phyloP scores from a whole-genome alignment of 2,113 vertebrate genomes.

The Eudyptes chrysolophus region DNA sequence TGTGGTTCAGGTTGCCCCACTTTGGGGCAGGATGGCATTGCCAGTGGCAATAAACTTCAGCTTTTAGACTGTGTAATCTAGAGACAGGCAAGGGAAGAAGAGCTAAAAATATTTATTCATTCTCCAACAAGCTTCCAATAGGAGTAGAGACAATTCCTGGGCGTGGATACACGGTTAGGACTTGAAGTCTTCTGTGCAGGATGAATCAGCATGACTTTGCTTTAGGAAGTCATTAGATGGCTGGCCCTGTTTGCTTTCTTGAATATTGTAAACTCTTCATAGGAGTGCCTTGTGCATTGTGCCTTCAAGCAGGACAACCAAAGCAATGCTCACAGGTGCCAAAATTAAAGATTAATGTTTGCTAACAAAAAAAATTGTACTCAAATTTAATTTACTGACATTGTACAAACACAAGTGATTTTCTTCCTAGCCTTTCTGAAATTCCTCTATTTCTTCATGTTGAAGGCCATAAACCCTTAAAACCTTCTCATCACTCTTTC shows the following conservation, averaged over 20 bases:
- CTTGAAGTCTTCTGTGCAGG: not conserved
- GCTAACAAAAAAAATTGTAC: not conserved
- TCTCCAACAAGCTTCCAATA: not conserved
- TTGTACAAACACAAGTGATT: not conserved
- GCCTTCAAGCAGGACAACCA: not conserved
- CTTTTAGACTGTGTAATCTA: not conserved
- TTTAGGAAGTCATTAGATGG: not conserved
- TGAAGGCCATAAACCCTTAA: not conserved
- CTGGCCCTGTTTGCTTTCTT: not conserved
- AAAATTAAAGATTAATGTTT: not conserved
- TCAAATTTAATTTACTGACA: not conserved
- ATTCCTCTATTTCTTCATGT: not conserved
- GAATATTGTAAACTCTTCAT: not conserved
- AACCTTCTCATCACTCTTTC: not conserved
- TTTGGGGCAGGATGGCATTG: not conserved
- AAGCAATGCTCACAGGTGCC: not conserved
- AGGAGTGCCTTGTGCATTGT: not conserved
- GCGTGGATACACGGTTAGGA: not conserved
- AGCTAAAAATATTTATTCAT: not conserved
- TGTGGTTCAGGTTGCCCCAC: not conserved
- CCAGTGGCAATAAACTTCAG: not conserved
- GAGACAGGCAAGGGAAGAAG: not conserved
- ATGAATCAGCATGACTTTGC: not conserved
- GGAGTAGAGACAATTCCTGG: not conserved
- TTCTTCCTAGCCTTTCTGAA: not conserved